Evolutionary conservation across 2,113 vertebrate species (phyloP), one percentile per base, ranked within the genome.

Genomic region (Brachyistius frenatus): DNA sequence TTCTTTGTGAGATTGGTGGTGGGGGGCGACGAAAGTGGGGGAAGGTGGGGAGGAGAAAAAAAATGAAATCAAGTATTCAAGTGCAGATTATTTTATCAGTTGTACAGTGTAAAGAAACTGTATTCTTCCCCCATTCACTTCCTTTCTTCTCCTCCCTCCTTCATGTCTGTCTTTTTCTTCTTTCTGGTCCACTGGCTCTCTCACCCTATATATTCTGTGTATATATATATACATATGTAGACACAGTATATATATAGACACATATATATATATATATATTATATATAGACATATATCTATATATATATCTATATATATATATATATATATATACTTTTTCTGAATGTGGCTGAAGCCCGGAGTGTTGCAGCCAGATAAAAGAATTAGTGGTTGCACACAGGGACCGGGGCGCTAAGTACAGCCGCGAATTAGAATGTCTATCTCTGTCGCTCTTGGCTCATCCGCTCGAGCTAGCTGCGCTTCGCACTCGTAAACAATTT

Each of bases 351-450:
- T 96, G 96, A 95, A 96, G 96, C 96, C 96, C 95, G 90, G 96
- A 97, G 97, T 99, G 97, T 97, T 97, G 95, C 94, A 97, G 96
- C 95, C 97, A 98, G 97, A 99, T 98, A 99, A 98, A 99, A 98
- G 97, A 98, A 98, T 99, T 98, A 98, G 96, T 94, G 95, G 96
- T 95, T 95, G 95, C 95, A 95, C 93, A 94, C 94, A 93, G 95
- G 96, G 95, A 96, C 94, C 85, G 73, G 92, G 94, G 94, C 93
- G 92, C 94, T 94, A 95, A 97, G 96, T 96, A 96, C 95, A 96
- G 95, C 92, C 76, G 95, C 94, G 96, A 98, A 98, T 98, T 98
- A 97, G 95, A 96, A 96, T 97, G 97, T 97, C 96, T 96, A 96
- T 97, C 97, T 99, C 96, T 98, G 97, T 97, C 96, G 96, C 96